Conservation (phyloP, 2,113 vertebrate species). For the Conger conger region DNA sequence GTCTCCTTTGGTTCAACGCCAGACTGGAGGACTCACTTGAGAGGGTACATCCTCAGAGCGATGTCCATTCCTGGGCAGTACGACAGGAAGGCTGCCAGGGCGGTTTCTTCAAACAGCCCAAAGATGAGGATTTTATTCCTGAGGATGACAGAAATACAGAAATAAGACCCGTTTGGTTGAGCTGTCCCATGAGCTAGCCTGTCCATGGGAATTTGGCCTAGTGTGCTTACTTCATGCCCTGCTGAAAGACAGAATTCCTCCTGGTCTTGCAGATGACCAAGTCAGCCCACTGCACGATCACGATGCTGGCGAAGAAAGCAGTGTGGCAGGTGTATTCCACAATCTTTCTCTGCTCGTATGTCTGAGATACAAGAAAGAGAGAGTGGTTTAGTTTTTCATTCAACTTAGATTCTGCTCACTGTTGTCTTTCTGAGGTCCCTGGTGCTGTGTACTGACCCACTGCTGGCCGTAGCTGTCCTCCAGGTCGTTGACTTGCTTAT, state of each 20-base stretch:
- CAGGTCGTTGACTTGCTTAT: slow-evolving; percentile 76
- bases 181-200: not conserved
- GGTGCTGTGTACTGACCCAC: slow-evolving; percentile 64
- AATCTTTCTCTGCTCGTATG: slow-evolving; percentile 92
- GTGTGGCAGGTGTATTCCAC: slow-evolving; percentile 96
- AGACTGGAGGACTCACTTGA: slow-evolving; percentile 65
- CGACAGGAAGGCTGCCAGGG: slow-evolving; percentile 77
- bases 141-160: slow-evolving; percentile 20
- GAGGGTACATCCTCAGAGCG: slow-evolving; percentile 77
- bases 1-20: not conserved
- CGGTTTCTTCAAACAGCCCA: slow-evolving; percentile 76
- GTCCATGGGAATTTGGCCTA: not conserved
- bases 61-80: slow-evolving; percentile 80
- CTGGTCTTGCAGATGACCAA: slow-evolving; percentile 94
- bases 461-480: slow-evolving; percentile 68
- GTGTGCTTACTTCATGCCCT: slow-evolving; percentile 87
- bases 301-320: slow-evolving; percentile 89
- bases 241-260: slow-evolving; percentile 90
- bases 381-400: not conserved
- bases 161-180: not conserved
- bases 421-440: too few species aligned
- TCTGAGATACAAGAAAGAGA: slow-evolving; percentile 59
- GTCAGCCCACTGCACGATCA: slow-evolving; percentile 91
- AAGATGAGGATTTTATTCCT: slow-evolving; percentile 82
- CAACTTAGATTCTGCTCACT: not conserved